Conservation (phyloP, 2,797 vertebrate species). For the Pangasius sanitwongsei region DNA sequence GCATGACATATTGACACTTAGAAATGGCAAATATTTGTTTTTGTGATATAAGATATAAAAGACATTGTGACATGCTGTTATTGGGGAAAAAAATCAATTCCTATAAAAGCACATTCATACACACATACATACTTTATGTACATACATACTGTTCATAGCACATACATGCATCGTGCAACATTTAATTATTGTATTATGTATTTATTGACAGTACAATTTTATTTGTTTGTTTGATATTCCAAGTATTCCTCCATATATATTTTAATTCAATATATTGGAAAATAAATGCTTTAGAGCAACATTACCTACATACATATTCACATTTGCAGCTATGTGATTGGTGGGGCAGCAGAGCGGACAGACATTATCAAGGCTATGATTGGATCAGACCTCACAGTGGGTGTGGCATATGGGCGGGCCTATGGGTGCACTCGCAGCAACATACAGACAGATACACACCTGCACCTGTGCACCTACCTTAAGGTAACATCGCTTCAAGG, state of each 20-base stretch:
- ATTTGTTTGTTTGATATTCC: neutral
- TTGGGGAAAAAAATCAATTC: neutral
- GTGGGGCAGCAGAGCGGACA: conserved; percentile 57
- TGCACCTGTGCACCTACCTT: conserved; percentile 78
- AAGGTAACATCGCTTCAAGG: conserved; percentile 81
- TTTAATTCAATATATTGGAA: neutral
- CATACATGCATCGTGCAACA: neutral
- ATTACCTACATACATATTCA: conserved; percentile 23
- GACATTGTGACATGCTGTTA: no score
- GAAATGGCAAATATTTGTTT: neutral
- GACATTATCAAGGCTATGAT: conserved; percentile 45
- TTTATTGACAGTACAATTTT: neutral
- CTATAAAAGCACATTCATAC: neutral
- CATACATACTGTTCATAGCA: neutral
- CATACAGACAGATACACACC: conserved; percentile 34
- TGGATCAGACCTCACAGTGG: conserved; percentile 59
- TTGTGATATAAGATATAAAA: no score
- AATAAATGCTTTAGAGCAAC: neutral
- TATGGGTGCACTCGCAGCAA: conserved; percentile 44
- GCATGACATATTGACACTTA: neutral
- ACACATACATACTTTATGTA: neutral
- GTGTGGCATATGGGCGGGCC: conserved; percentile 44
- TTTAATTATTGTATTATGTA: neutral
- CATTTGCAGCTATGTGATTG: conserved; percentile 61
- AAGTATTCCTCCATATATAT: neutral